These are phyloP conservation scores for Ruditapes philippinarum DNA, from an alignment of 1,140 invertebrate genomes.

Conservation along the genomic window DNA sequence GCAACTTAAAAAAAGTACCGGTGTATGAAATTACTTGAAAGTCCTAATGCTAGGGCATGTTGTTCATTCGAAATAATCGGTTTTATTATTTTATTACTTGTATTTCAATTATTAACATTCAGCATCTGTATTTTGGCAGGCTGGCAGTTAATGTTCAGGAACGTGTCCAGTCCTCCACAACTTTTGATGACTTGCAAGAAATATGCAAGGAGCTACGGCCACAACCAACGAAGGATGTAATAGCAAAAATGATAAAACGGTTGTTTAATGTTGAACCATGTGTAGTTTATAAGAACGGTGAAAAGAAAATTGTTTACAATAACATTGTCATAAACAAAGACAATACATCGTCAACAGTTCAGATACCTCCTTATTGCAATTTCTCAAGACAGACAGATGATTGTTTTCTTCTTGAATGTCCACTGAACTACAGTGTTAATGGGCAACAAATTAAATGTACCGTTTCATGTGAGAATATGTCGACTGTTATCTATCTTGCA, in stretches of 20 bases:
- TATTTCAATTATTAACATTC: too few species aligned
- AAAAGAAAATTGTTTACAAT: neutral
- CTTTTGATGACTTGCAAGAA: neutral
- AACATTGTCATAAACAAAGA: neutral
- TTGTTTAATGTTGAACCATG: slow-evolving; percentile 8
- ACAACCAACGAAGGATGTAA: neutral
- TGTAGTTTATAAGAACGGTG: neutral
- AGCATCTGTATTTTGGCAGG: too few species aligned
- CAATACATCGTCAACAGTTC: neutral
- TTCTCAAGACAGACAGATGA: neutral
- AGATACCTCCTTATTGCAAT: neutral
- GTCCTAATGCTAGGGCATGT: too few species aligned
- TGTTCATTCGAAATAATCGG: too few species aligned
- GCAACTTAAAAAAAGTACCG: too few species aligned
- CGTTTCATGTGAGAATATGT: neutral
- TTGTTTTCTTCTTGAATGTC: slow-evolving; percentile 10
- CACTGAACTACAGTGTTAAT: neutral
- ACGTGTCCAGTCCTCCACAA: neutral
- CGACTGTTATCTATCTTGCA: neutral
- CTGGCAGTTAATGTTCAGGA: neutral
- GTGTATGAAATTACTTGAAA: too few species aligned
- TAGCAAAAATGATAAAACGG: neutral
- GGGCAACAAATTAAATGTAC: neutral
- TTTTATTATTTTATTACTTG: too few species aligned
- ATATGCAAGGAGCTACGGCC: neutral